These are phyloP conservation scores for Merluccius polli DNA, from an alignment of 2,797 vertebrate species.

Conservation along the genomic window DNA sequence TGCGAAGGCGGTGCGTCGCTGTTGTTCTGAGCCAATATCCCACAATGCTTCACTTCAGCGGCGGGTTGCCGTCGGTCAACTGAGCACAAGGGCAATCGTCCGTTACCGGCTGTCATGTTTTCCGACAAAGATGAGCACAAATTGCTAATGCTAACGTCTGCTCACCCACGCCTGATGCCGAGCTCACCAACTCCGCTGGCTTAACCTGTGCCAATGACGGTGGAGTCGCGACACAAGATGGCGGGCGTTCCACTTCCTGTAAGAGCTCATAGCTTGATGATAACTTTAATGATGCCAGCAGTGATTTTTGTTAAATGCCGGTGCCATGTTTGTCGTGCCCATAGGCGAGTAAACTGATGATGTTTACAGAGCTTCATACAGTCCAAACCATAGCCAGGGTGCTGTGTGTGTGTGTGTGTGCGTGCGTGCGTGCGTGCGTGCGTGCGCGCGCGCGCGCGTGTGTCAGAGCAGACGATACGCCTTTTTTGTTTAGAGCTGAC, in stretches of 20 bases:
- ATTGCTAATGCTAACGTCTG: not conserved
- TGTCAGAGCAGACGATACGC: not conserved
- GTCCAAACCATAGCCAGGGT: not conserved
- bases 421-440: not conserved
- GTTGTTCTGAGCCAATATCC: not conserved
- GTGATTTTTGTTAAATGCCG: too few species aligned
- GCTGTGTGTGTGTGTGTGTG: not conserved
- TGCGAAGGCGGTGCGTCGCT: not conserved
- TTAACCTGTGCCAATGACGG: conserved; percentile 26
- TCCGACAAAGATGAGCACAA: not conserved
- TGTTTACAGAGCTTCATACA: not conserved
- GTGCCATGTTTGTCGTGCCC: not conserved
- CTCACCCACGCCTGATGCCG: not conserved
- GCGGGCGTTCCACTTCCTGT: not conserved
- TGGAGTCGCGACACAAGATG: conserved; percentile 8
- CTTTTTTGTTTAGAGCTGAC: not conserved
- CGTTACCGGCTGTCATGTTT: not conserved
- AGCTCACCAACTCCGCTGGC: conserved; percentile 4
- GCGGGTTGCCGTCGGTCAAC: not conserved
- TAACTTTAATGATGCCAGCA: conserved; percentile 1
- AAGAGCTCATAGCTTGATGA: not conserved
- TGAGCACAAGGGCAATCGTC: not conserved
- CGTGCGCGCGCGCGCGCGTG: not conserved
- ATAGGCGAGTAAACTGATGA: not conserved
- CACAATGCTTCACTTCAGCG: not conserved